Conservation (phyloP, 2,797 vertebrate species). For the Pangasius sanitwongsei region DNA sequence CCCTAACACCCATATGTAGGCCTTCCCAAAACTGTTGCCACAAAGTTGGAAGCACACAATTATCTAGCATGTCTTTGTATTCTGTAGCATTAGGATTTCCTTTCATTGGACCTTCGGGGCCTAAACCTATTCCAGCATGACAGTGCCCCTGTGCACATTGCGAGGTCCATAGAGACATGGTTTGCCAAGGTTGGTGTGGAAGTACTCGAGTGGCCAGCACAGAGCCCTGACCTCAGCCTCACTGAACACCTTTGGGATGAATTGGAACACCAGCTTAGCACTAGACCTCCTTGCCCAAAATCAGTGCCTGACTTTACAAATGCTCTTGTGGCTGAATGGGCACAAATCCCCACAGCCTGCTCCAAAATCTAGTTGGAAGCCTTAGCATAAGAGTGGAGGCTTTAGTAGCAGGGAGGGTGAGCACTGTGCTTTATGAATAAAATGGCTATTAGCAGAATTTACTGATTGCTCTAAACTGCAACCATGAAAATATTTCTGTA, state of each 20-base stretch:
- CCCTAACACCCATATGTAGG: neutral
- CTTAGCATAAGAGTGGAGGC: neutral
- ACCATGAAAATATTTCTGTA: neutral
- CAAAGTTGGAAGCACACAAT: neutral
- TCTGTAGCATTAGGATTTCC: neutral
- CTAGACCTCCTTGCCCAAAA: neutral
- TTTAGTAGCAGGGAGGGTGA: neutral
- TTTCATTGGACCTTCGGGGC: neutral
- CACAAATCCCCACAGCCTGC: neutral
- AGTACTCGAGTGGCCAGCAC: neutral
- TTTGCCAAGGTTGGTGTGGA: neutral
- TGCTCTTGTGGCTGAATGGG: neutral
- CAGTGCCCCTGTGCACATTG: no score
- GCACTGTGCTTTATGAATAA: neutral
- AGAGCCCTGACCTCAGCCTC: neutral
- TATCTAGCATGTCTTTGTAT: neutral
- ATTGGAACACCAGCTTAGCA: neutral
- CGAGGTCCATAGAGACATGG: neutral
- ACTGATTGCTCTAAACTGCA: neutral
- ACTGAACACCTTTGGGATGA: neutral
- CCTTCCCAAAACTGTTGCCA: neutral
- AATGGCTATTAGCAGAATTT: neutral
- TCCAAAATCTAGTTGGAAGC: neutral
- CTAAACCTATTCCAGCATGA: neutral
- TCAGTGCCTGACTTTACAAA: neutral